Evolutionary conservation across 2,888 invertebrate species (phyloP), one percentile per base, ranked within the genome.

Genomic region (Drosophila yooni): DNA sequence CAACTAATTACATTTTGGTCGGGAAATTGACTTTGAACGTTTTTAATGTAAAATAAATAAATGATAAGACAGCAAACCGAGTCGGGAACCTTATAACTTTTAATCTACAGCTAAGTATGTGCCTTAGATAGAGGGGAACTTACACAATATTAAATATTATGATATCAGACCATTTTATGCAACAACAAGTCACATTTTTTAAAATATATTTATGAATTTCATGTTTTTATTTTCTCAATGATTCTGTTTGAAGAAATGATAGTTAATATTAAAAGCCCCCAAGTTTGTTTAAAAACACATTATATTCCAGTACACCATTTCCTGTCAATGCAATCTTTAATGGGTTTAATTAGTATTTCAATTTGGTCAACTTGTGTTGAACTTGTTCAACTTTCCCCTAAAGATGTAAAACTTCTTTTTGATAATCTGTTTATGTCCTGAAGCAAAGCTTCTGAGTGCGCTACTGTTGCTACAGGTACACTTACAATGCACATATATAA

Each of bases 391-490:
- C 70, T 71, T 71, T 70, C 70, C 33, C 71, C 38, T 29, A 21
- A 29, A 70, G 36, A 36, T 29, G 13, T 38, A 34, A 54, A 70
- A 43, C 25, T 59, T 25, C 31, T 6, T 10, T 29, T n/a, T 40
- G 38, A 21, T 52, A 33, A 36, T 43, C 15, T 36, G 31, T 40
- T 70, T 27, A 61, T 33, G 15, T 52, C 52, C 54, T 56, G 43
- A 40, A 51, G 70, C 51, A 43, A 21, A 29, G 52, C 52, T 72
- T 53, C 27, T 34, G 58, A 40, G 25, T 53, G 58, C 11, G 72
- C 71, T 72, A 72, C 71, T 72, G 71, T 71, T 71, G 72, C 46
- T 54, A 46, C 46, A 46, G 46, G 25, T 46, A 8, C 46, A 46
- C 46, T 25, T 8, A 25, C 25, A 15, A 15, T 46, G 64, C 31